Percentiles rank a stretch among this genome's conserved stretches.
phyloP scores from a whole-genome alignment of 2,113 vertebrate genomes.

The Odocoileus virginianus region DNA sequence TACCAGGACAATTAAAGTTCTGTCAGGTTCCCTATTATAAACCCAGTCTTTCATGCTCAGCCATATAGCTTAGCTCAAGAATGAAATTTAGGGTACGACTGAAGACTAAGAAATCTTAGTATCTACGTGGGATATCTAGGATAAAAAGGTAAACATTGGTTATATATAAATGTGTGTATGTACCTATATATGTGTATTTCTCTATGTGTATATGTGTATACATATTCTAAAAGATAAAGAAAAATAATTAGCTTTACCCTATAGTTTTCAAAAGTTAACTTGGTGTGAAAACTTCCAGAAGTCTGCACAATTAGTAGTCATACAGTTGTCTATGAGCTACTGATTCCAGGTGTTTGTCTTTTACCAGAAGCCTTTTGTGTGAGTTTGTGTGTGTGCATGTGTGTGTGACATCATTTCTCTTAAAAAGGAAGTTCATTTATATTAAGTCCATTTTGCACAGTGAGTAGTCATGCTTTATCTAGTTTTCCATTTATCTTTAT shows the following conservation, averaged over 20 bases:
- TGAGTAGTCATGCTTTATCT: not conserved
- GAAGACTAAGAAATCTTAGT: not conserved
- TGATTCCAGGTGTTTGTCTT: not conserved
- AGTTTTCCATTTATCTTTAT: not conserved
- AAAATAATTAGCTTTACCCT: not conserved
- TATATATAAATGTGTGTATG: not conserved
- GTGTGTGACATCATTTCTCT: not conserved
- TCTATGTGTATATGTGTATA: not conserved
- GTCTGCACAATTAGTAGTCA: not conserved
- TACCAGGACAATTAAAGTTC: constrained; percentile 42
- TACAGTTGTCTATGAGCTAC: not conserved
- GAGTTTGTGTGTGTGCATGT: not conserved
- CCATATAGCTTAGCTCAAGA: constrained; percentile 11
- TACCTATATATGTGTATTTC: not conserved
- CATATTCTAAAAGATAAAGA: not conserved
- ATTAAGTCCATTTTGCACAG: not conserved
- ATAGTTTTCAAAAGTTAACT: not conserved
- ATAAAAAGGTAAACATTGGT: not conserved
- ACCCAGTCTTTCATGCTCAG: constrained; percentile 11
- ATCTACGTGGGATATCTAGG: not conserved
- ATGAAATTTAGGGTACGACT: not conserved
- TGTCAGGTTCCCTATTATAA: constrained; percentile 45
- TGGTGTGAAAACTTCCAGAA: not conserved
- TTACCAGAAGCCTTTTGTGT: not conserved
- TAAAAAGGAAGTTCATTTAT: not conserved